Conservation (phyloP, 2,888 invertebrate genomes). For the Polyommatus iphigenia region DNA sequence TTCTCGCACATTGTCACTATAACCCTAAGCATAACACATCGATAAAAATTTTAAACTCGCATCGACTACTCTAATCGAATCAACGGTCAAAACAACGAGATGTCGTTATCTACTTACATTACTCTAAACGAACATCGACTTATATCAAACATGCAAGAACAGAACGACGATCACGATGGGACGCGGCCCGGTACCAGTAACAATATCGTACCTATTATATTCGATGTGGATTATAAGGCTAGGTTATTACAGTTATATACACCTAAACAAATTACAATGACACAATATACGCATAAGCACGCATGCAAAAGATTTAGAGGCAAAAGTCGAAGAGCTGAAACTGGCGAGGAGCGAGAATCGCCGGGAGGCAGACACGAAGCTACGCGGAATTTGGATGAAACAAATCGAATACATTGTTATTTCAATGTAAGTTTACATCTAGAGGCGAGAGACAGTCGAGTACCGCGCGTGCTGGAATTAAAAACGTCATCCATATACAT, state of each 20-base stretch:
- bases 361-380: slow-evolving; percentile 34
- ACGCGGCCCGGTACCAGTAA: slow-evolving; percentile 41
- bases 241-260: slow-evolving; percentile 70
- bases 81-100: slow-evolving; percentile 59
- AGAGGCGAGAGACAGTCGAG: slow-evolving; percentile 51
- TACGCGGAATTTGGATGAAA: slow-evolving; percentile 77
- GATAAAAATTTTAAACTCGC: slow-evolving; percentile 64
- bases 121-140: slow-evolving; percentile 69
- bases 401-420: slow-evolving; percentile 77
- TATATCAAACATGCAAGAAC: slow-evolving; percentile 73
- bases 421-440: slow-evolving; percentile 68
- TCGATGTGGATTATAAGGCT: slow-evolving; percentile 79
- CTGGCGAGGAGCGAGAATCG: slow-evolving; percentile 49
- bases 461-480: slow-evolving; percentile 64
- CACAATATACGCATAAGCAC: slow-evolving; percentile 74
- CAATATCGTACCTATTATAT: slow-evolving; percentile 67
- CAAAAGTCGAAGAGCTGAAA: slow-evolving; percentile 61
- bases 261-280: slow-evolving; percentile 69
- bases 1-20: slow-evolving; percentile 68
- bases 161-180: slow-evolving; percentile 51
- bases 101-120: slow-evolving; percentile 59
- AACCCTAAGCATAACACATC: slow-evolving; percentile 75
- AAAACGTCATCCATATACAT: slow-evolving; percentile 23
- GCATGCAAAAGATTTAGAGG: slow-evolving; percentile 77
- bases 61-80: slow-evolving; percentile 57